These are phyloP conservation scores for Metellina segmentata DNA, from an alignment of 2,888 invertebrate species.

Conservation along the genomic window DNA sequence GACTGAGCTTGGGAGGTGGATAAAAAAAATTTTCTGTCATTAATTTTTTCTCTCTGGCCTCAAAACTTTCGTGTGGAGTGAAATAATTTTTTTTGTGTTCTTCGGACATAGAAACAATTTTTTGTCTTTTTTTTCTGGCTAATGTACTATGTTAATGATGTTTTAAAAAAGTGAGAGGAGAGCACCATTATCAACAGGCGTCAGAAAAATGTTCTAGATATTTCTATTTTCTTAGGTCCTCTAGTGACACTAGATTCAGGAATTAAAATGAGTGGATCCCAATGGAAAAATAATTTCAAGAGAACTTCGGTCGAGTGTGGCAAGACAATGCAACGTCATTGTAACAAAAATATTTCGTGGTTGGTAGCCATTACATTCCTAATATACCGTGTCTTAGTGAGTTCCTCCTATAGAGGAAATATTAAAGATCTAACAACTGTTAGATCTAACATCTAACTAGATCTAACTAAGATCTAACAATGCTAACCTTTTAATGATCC, in stretches of 20 bases:
- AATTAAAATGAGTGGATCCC: not conserved
- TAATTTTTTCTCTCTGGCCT: conserved; percentile 27
- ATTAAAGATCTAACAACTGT: no score
- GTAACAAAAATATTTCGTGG: no score
- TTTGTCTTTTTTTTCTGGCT: not conserved
- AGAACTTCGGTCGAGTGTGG: not conserved
- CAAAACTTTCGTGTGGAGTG: not conserved
- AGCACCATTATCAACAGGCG: conserved; percentile 47
- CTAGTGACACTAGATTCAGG: not conserved
- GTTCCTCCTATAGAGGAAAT: no score
- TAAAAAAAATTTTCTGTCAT: conserved; percentile 33
- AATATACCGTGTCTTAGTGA: no score
- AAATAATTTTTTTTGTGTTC: not conserved
- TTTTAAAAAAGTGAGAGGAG: conserved; percentile 20
- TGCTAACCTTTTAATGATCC: no score
- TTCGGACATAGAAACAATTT: not conserved
- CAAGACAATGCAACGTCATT: no score
- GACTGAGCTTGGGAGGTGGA: conserved; percentile 11
- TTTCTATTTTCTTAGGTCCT: not conserved
- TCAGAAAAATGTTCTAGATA: conserved; percentile 23
- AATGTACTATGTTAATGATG: conserved; percentile 37
- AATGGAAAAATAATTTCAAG: not conserved
- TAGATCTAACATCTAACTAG: no score
- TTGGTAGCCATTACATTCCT: no score
- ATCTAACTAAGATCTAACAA: no score